These are phyloP conservation scores for Sylvilagus bachmani DNA, from an alignment of 2,113 vertebrate species.

Conservation along the genomic window DNA sequence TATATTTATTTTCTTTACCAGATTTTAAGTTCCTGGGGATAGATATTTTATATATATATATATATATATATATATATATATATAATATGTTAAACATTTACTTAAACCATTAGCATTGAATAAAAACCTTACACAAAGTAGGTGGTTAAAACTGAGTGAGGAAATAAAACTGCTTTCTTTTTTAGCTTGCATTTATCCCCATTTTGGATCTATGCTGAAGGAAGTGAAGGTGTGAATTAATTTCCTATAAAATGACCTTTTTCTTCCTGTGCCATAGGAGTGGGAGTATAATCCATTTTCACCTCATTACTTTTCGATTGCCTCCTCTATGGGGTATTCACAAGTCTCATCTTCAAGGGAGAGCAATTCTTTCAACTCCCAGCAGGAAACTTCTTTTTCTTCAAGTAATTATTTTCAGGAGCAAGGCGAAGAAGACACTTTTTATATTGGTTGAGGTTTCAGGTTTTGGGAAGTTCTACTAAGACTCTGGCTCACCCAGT, in stretches of 20 bases:
- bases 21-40: slow-evolving; percentile 17
- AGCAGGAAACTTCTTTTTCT: slow-evolving; percentile 69
- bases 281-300: slow-evolving; percentile 73
- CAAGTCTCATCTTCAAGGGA: slow-evolving; percentile 69
- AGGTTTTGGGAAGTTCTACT: slow-evolving; percentile 34
- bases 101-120: background rate
- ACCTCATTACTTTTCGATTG: slow-evolving; percentile 75
- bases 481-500: slow-evolving; percentile 23
- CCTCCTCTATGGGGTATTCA: slow-evolving; percentile 63
- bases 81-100: slow-evolving; percentile 23
- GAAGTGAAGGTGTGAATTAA: slow-evolving; percentile 72
- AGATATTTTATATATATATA: slow-evolving; percentile 26
- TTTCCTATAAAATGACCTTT: slow-evolving; percentile 65
- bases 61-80: too few relatives aligned
- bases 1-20: background rate
- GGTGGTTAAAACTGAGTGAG: slow-evolving; percentile 42
- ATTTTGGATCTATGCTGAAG: slow-evolving; percentile 54
- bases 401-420: slow-evolving; percentile 75
- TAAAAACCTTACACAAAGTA: slow-evolving; percentile 37
- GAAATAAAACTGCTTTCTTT: slow-evolving; percentile 37
- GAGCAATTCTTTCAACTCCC: slow-evolving; percentile 67
- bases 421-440: slow-evolving; percentile 21
- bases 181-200: slow-evolving; percentile 31
- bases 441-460: slow-evolving; percentile 45
- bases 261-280: slow-evolving; percentile 65